Evolutionary conservation across 2,797 vertebrate genomes (phyloP), one percentile per base, ranked within the genome.

Genomic region (Thalassophryne amazonica): DNA sequence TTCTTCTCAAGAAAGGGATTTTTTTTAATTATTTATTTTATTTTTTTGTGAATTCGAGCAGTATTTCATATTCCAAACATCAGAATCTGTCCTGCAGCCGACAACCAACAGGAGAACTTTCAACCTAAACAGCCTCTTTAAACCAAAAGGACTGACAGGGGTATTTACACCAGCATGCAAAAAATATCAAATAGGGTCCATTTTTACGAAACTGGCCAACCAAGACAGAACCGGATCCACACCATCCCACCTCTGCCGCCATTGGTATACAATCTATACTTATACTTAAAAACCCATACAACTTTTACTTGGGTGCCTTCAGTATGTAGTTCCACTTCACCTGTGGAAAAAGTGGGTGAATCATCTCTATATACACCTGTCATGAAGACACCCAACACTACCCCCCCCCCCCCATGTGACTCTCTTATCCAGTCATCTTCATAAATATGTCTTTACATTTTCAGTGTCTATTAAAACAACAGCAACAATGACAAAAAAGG

Each of bases 121-220:
- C 63, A 69, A 72, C 81, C 77, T 12, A 43, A 70, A 51, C 76
- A 72, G 80, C 70, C 79, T 65, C 53, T 59, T 76, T 29, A 39
- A 72, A 69, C 51, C n/a, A 20, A 53, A 78, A 83, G 46, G 80
- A 70, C 73, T 64, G 73, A 73, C 38, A 9, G 57, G 66, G 48
- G 51, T 84, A 80, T 81, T 64, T 88, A 89, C 85, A 88, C 60
- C 71, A 84, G 85, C 90, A 91, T 91, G 90, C 89, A 89, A 85
- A 88, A n/a, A 84, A 78, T 80, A 84, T 76, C 25, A 15, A 82
- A n/a, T 68, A 69, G 65, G 69, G 25, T 65, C 49, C 39, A 63
- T 31, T 40, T 68, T 50, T 43, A 56, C 15, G 2, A 77, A 83
- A 61, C 56, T 48, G 21, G 37, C 58, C 3, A 59, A 50, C 46